Evolutionary conservation across 2,113 vertebrate genomes (phyloP), one percentile per base, ranked within the genome.

Genomic region (Cynoglossus semilaevis): DNA sequence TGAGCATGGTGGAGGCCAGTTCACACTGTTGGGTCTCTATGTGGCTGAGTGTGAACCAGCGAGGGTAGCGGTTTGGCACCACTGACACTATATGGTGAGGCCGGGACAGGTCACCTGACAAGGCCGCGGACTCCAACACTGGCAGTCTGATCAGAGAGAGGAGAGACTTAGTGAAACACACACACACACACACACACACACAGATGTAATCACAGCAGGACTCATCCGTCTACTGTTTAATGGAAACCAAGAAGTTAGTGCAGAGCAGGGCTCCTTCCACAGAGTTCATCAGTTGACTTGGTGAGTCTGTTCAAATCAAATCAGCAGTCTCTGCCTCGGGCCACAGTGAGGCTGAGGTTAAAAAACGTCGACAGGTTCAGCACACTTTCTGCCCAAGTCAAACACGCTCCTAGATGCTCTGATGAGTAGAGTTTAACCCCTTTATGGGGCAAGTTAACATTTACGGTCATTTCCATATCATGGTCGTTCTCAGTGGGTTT

Each of bases 1-100:
- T 86, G 49, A 86, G 81, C 84, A 86, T 86, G 38, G 81, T 84
- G 64, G 84, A 86, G 34, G 79, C 84, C 56, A 86, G 77, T 55
- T 86, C 84, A 80, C 84, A 86, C 70, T 86, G 84, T 29, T 86
- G 84, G 37, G 81, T 82, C 79, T 86, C 81, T 4, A 86, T 80
- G 77, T 86, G 81, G 67, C 79, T 86, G 43, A 86, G 84, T 0
- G 84, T 86, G 77, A 86, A 86, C 84, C 84, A 86, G 72, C 84
- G 84, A 9, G 84, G 84, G 58, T 80, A 83, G 18, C 84, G 84
- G 57, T 82, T 84, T 43, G 81, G 61, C 16, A 80, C 74, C 70
- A 80, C 72, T 1, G 84, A 81, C 69, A 82, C 74, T 1, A 84
- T 79, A 17, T 86, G 84, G 45, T 80, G 81, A 72, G 84, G 84